phyloP scores from a whole-genome alignment of 2,113 vertebrate genomes.

The Candoia aspera region DNA sequence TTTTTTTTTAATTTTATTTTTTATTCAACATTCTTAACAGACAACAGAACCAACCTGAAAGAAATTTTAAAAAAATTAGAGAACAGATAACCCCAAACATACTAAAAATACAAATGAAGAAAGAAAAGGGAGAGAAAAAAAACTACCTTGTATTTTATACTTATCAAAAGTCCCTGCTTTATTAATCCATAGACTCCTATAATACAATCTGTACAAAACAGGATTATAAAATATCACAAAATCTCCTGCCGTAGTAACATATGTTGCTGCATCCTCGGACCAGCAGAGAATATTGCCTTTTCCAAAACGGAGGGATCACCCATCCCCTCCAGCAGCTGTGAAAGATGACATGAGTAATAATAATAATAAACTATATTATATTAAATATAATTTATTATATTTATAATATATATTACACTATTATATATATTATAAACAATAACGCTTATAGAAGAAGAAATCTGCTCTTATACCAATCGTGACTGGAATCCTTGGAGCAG shows the following conservation, averaged over 20 bases:
- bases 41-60: no score
- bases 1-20: no score
- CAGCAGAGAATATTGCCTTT: background rate
- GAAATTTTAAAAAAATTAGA: no score
- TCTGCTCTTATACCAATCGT: no score
- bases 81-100: background rate
- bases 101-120: background rate
- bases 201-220: background rate
- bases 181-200: background rate
- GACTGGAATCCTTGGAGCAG: no score
- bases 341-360: background rate
- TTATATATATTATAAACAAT: no score
- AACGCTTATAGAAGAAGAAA: no score
- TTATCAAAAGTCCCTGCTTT: background rate
- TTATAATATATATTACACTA: no score
- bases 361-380: background rate
- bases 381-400: no score
- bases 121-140: background rate
- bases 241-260: background rate
- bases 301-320: background rate
- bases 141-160: background rate
- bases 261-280: background rate
- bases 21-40: no score
- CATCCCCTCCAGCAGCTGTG: background rate
- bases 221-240: background rate